Base-by-base conservation (phyloP, 2,888 invertebrate genomes). In the Tinea trinotella region DNA sequence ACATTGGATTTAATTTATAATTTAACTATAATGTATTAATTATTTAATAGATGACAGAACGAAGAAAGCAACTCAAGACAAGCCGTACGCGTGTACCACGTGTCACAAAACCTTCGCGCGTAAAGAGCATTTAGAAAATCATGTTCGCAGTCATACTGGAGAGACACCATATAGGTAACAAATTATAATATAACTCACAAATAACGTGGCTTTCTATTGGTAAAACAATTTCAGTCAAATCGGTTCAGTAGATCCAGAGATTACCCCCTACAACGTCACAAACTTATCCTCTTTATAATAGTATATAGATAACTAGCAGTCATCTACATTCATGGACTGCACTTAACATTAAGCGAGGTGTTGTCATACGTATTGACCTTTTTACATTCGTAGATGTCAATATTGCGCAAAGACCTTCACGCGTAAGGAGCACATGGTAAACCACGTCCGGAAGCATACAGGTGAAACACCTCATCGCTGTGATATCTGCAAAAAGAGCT, bases 81-180 rank as follows among this genome's bases (percentile, higher is more conserved):
- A 94, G 71, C 94, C 94, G 3, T 94, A 94, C 68, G 92, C 92
- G 57, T 95, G 95, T 79, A 91, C 92, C 15, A 92, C 93, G 65
- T 95, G 95, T 76, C 93, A 93, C 61, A 95, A 95, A 76, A 92
- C 93, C 19, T 95, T 95, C 77, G 93, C 94, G 9, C 88, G 95
- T 55, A 95, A 95, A 73, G 95, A 95, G 70, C 95, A 95, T 72
- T 87, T 95, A 59, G 93, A 94, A 76, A 94, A 94, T 76, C 95
- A 95, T 66, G 91, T 93, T 2, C 88, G 93, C 57, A 92, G 93
- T 77, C 94, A 92, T 71, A 94, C 94, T 52, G 94, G 94, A 53
- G 94, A 93, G 76, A 94, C 93, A 19, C 93, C 94, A 1, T 93
- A 93, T 76, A 88, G 89, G 89, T 88, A 65, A 58, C 30, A 30